These are phyloP conservation scores for Tanypteryx hageni DNA, from an alignment of 2,888 invertebrate genomes.

Conservation along the genomic window DNA sequence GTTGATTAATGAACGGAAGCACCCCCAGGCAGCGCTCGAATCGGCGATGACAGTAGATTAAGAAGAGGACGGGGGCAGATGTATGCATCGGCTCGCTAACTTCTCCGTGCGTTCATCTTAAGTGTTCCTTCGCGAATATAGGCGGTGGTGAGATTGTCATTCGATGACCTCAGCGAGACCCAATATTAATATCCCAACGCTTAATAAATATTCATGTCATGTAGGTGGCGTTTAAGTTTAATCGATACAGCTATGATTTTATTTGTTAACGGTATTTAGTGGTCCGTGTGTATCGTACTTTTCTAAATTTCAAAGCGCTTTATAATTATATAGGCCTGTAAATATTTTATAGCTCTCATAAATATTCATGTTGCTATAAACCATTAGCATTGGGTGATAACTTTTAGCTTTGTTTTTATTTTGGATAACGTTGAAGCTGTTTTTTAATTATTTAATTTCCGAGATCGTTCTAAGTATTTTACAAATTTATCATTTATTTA, in stretches of 20 bases:
- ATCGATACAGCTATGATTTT: background rate
- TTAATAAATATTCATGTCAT: background rate
- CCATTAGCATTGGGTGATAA: too few relatives aligned
- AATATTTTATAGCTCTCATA: too few relatives aligned
- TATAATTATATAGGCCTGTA: too few relatives aligned
- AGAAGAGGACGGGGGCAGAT: background rate
- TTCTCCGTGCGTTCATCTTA: background rate
- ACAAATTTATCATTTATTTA: too few relatives aligned
- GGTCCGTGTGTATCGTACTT: too few relatives aligned
- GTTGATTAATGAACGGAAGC: constrained; percentile 29
- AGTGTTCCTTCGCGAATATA: background rate
- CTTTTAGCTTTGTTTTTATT: too few relatives aligned
- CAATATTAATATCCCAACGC: background rate
- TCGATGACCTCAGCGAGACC: background rate
- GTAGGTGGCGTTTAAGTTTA: background rate
- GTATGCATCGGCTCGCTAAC: too few relatives aligned
- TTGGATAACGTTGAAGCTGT: too few relatives aligned
- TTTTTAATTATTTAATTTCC: too few relatives aligned
- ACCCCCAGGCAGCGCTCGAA: background rate
- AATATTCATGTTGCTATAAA: too few relatives aligned
- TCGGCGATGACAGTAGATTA: constrained; percentile 16
- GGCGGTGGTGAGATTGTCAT: background rate
- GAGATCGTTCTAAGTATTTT: too few relatives aligned
- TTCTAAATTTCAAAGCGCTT: too few relatives aligned
- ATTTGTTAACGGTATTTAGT: background rate